Evolutionary conservation across 2,113 vertebrate genomes (phyloP).

Genomic region (Agapornis roseicollis): DNA sequence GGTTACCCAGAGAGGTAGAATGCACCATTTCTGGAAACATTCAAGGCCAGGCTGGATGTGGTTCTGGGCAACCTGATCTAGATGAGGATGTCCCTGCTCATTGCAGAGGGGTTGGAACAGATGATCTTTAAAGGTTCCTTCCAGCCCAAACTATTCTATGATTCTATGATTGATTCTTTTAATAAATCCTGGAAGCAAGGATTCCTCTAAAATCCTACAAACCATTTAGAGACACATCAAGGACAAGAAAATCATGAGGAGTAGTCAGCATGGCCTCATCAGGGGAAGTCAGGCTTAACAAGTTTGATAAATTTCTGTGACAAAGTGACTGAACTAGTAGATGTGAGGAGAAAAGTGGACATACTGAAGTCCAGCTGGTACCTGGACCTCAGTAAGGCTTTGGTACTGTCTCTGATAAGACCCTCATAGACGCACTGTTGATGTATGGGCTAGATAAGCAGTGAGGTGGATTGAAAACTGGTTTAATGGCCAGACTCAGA

Average conservation of each 20-base stretch:
- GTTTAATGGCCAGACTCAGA: not conserved
- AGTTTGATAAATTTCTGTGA: not conserved
- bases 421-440: not conserved
- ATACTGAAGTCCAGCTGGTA: not conserved
- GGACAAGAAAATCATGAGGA: not conserved
- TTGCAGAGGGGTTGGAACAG: not conserved
- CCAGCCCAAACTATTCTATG: not conserved
- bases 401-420: not conserved
- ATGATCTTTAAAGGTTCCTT: not conserved
- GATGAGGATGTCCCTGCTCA: not conserved
- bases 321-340: not conserved
- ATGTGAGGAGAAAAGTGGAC: not conserved
- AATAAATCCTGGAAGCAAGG: not conserved
- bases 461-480: not conserved
- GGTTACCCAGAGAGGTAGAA: not conserved
- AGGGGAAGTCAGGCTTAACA: not conserved
- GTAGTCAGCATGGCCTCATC: not conserved
- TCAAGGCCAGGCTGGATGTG: not conserved
- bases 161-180: not conserved
- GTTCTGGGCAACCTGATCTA: not conserved
- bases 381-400: not conserved
- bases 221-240: not conserved
- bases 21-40: not conserved
- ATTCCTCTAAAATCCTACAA: not conserved
- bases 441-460: not conserved